Evolutionary conservation across 2,113 vertebrate species (phyloP), one percentile per base, ranked within the genome.

Genomic region (Galeopterus variegatus): DNA sequence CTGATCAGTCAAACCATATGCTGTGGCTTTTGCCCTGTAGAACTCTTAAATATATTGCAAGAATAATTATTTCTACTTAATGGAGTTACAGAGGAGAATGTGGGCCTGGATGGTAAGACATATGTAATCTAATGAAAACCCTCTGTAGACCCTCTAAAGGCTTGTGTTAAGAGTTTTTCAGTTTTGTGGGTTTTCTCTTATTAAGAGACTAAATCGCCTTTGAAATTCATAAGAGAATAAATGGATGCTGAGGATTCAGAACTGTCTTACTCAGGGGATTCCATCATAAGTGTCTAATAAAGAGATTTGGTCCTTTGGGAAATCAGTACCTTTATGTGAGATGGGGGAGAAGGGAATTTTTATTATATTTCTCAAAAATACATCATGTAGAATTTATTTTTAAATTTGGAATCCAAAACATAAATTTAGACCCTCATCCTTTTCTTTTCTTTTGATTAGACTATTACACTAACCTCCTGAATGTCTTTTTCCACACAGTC

Each of bases 1-100:
- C 87, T 97, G 90, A 82, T 67, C 92, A 92, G 84, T 96, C 75
- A 98, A 98, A 97, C 97, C 98, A 98, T 98, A 98, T 98, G 97
- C 82, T 95, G 21, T 62, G 76, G 83, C 14, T 96, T 96, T 98
- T 93, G 88, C 93, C 76, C 94, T 92, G 24, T 96, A 96, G 95
- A 98, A 96, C 90, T 96, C 96, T 67, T 67, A 97, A 96, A 62
- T 52, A 90, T 54, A 89, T 7, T 97, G 96, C 85, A 84, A 95
- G 62, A 96, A 96, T 93, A 98, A 98, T 98, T 98, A 94, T 98
- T 97, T 41, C 36, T 92, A 83, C 73, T 97, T 97, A 97, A 96
- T 95, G 96, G 15, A 56, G 82, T 97, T 98, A 85, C 84, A 13
- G 6, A 95, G n/a, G 56, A 96, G 90, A 98, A 98, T 54, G 82